phyloP scores from a whole-genome alignment of 1,140 invertebrate genomes.

The Panagrolaimus sp. region DNA sequence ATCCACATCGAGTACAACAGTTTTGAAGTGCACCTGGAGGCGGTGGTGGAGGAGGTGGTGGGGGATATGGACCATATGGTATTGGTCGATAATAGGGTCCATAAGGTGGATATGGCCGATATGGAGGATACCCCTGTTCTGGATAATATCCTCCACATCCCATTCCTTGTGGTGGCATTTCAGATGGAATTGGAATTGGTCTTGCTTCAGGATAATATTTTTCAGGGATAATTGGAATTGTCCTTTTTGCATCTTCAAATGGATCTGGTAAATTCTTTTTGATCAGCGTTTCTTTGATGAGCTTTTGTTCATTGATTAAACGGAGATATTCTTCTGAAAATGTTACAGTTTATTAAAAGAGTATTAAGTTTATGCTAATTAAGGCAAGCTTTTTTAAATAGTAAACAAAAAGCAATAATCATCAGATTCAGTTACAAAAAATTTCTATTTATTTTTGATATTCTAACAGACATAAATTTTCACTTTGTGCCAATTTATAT shows the following conservation, averaged over 20 bases:
- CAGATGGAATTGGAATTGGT: neutral
- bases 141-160: neutral
- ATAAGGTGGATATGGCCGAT: neutral
- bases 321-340: constrained; percentile 10
- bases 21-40: neutral
- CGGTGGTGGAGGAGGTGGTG: neutral
- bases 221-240: constrained; percentile 3
- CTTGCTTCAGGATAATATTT: neutral
- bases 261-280: constrained; percentile 2
- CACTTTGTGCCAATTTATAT: no score
- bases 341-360: no score
- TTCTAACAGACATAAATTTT: no score
- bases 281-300: neutral
- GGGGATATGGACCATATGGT: neutral
- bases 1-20: constrained; percentile 9
- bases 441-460: no score
- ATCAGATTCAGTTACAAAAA: no score
- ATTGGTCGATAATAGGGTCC: neutral
- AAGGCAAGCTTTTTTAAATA: no score
- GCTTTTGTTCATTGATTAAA: neutral
- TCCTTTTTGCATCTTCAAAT: constrained; percentile 3
- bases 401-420: no score
- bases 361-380: no score
- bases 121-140: neutral
- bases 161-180: neutral